Conservation (phyloP, 2,113 vertebrate genomes). For the Pholis gunnellus region DNA sequence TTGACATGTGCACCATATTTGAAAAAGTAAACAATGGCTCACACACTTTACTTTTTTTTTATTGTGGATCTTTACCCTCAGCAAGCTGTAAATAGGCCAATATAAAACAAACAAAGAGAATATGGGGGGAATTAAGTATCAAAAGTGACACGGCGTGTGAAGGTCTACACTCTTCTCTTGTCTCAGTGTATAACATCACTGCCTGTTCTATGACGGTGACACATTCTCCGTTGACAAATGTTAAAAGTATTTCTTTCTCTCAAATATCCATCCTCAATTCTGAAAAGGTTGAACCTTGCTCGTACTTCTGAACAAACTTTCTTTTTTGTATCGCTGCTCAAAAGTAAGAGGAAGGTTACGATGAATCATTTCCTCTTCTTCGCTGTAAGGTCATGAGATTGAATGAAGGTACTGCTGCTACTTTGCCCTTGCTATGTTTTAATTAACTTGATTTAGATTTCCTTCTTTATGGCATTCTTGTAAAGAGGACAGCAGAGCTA, state of each 20-base stretch:
- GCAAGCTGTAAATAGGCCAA: slow-evolving; percentile 79
- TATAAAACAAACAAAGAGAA: slow-evolving; percentile 68
- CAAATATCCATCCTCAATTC: slow-evolving; percentile 15
- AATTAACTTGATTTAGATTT: slow-evolving; percentile 5
- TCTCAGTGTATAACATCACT: slow-evolving; percentile 46
- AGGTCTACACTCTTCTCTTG: slow-evolving; percentile 46
- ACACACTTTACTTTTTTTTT: slow-evolving; percentile 57
- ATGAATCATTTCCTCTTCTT: slow-evolving; percentile 19
- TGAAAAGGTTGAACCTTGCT: slow-evolving; percentile 51
- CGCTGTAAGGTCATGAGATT: slow-evolving; percentile 11
- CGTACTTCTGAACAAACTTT: slow-evolving; percentile 6
- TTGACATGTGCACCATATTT: slow-evolving; percentile 79
- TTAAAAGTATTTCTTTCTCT: slow-evolving; percentile 27
- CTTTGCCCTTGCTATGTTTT: slow-evolving; percentile 17
- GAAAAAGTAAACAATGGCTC: slow-evolving; percentile 82
- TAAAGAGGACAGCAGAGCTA: slow-evolving; percentile 2
- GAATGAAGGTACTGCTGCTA: slow-evolving; percentile 3
- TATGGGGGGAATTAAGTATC: slow-evolving; percentile 61
- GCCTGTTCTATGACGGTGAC: slow-evolving; percentile 15
- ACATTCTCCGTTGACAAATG: slow-evolving; percentile 38
- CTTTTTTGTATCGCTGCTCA: background rate
- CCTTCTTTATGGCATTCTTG: background rate
- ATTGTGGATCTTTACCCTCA: slow-evolving; percentile 71
- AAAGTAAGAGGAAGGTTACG: slow-evolving; percentile 14
- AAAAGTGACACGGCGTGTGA: slow-evolving; percentile 59